Base-by-base conservation (phyloP, 37 sponge, comb jelly and placozoan species). In the Agelas oroides region DNA sequence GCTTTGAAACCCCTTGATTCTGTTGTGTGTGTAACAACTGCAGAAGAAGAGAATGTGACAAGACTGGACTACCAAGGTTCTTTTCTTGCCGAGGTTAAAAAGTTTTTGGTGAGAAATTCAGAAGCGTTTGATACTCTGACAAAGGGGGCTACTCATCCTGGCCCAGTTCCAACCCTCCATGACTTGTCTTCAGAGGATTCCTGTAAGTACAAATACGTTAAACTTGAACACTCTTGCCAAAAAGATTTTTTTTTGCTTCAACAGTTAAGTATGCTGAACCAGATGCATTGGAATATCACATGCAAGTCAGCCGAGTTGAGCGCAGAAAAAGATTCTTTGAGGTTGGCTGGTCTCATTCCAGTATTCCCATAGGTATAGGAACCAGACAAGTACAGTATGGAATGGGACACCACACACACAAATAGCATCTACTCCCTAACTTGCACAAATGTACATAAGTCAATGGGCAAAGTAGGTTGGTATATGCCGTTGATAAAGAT, bases 251-350 rank as follows among this genome's bases (percentile, higher is more conserved):
- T n/a, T n/a, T n/a, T n/a, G n/a, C 46, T 46, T 46, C 46, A 46
- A 46, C 46, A 82, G 83, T 30, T 53, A 58, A 61, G 38, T 76
- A 57, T 80, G 91, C 61, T 20, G 69, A 79, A 0, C 60, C 86
- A 25, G 75, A 70, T 1, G 65, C 86, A 53, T 31, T 90, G 65
- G 91, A 90, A 65, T 80, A 80, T 58, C 80, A 90, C 60, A 85
- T 75, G 81, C 34, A 66, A 59, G 78, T 80, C 19, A 23, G 17
- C 23, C 33, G 5, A 5, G 21, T 24, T 33, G 31, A 67, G 8
- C 33, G 91, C 66, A 71, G 54, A 40, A 56, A 74, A 40, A 71
- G 76, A 33, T 78, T 90, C 32, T 80, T 84, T 54, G 76, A 77
- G 87, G 87, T 86, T 46, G 12, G 36, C 11, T 79, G 13, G 32